Evolutionary conservation across 2,888 invertebrate genomes (phyloP), one percentile per base, ranked within the genome.

Genomic region (Drosophila longiperda): DNA sequence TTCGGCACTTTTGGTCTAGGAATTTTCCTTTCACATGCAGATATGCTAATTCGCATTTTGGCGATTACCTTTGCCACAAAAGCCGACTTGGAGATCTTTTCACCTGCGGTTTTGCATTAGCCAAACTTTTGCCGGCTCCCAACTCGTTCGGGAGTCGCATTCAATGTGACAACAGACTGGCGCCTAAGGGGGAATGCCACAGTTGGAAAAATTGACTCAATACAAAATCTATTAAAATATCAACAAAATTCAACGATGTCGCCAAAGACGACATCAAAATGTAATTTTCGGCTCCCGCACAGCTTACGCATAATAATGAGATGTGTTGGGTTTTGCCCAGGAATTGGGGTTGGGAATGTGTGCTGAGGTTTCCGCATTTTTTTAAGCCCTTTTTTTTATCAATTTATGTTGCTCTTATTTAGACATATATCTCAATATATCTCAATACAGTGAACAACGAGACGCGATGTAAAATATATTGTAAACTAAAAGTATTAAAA

Each of bases 201-300:
- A 71, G 33, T 20, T 15, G 20, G 15, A 49, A 58, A 88, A 78
- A 71, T 73, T 70, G 75, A 71, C 87, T 88, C 89, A 83, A 84
- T 84, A 83, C 74, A 89, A 83, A 84, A 84, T 83, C 84, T 89
- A 84, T 84, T 84, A 84, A 84, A 86, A 84, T 83, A 84, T 86
- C 84, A 84, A 86, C 83, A 89, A 83, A 84, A 88, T 72, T 71
- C 75, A 74, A 75, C 78, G 86, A 80, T 73, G 85, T 62, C 59
- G 62, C 40, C 78, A 42, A 72, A 55, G 66, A 85, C 81, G 87
- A 84, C 89, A 84, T 88, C 89, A 84, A 84, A 84, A 84, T 84
- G 84, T 84, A 84, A 84, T 84, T 84, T 84, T 86, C 84, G 67
- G 69, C 72, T 66, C 66, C 52, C 57, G 68, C 78, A 89, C 87